Evolutionary conservation across 2,797 vertebrate species (phyloP).

Genomic region (Macrochelys suwanniensis): DNA sequence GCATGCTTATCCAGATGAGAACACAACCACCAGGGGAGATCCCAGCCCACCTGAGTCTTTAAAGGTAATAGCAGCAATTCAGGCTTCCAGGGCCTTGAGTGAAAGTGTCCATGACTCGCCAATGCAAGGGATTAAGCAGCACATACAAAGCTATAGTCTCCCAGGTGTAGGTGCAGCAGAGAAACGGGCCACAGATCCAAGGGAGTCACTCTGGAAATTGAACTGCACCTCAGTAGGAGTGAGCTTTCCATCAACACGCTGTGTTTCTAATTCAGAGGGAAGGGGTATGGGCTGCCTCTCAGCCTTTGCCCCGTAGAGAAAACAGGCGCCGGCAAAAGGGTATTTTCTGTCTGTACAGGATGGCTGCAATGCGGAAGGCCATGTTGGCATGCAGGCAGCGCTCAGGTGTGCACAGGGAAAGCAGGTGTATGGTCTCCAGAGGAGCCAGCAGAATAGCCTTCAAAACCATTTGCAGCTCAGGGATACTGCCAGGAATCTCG

Average conservation of each 20-base stretch:
- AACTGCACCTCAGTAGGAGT: not conserved
- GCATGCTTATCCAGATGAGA: not conserved
- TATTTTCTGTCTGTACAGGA: not conserved
- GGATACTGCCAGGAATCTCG: not conserved
- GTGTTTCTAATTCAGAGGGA: not conserved
- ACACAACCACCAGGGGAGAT: not conserved
- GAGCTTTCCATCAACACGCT: not conserved
- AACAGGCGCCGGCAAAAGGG: not conserved
- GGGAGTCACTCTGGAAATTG: not conserved
- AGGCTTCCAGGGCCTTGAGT: not conserved
- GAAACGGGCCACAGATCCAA: not conserved
- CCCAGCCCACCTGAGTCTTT: not conserved
- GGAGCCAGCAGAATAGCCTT: not conserved
- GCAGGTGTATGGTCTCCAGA: not conserved
- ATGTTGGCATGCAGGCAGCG: not conserved
- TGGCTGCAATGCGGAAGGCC: not conserved
- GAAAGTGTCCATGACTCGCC: not conserved
- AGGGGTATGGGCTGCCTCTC: not conserved
- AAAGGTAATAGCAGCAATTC: not conserved
- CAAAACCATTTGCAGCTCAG: not conserved
- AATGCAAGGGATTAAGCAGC: not conserved
- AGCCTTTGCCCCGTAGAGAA: not conserved
- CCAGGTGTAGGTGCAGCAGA: not conserved
- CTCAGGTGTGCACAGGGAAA: not conserved
- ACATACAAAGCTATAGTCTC: not conserved